These are phyloP conservation scores for Hirudinaria manillensis DNA, from an alignment of 2,888 invertebrate species.

Conservation along the genomic window DNA sequence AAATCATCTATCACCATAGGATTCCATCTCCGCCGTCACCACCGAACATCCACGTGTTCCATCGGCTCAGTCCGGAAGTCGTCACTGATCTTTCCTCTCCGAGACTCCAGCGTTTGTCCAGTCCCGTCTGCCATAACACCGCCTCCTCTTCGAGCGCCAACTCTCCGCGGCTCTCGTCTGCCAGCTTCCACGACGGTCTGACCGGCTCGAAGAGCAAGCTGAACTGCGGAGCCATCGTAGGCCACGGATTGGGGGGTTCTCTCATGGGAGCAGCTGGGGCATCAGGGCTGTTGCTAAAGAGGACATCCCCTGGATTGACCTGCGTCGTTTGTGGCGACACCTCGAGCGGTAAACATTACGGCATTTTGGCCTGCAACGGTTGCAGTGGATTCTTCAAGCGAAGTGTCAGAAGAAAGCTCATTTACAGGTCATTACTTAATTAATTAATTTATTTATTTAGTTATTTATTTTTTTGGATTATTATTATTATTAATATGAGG, in stretches of 20 bases:
- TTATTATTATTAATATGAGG: too few relatives aligned
- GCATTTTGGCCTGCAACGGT: conserved; percentile 94
- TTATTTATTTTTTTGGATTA: not conserved
- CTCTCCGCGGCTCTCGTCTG: not conserved
- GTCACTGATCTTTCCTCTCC: conserved; percentile 5
- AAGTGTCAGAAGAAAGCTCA: conserved; percentile 87
- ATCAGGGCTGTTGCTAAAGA: conserved; percentile 42
- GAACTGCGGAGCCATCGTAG: not conserved
- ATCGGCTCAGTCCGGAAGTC: not conserved
- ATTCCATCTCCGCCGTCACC: conserved; percentile 11
- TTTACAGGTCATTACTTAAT: conserved; percentile 74
- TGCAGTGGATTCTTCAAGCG: conserved; percentile 98
- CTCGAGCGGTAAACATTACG: conserved; percentile 93
- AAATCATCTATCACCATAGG: not conserved
- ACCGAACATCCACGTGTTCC: conserved; percentile 22
- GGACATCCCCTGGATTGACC: conserved; percentile 62
- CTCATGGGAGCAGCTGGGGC: not conserved
- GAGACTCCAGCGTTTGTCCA: not conserved
- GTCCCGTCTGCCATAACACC: not conserved
- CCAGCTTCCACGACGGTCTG: not conserved
- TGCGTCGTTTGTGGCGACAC: conserved; percentile 96
- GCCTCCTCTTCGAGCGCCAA: not conserved
- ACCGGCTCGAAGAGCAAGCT: not conserved
- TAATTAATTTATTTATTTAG: not conserved
- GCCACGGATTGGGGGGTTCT: conserved; percentile 31